Base-by-base conservation (phyloP, 2,113 vertebrate species). In the Cettia cetti region DNA sequence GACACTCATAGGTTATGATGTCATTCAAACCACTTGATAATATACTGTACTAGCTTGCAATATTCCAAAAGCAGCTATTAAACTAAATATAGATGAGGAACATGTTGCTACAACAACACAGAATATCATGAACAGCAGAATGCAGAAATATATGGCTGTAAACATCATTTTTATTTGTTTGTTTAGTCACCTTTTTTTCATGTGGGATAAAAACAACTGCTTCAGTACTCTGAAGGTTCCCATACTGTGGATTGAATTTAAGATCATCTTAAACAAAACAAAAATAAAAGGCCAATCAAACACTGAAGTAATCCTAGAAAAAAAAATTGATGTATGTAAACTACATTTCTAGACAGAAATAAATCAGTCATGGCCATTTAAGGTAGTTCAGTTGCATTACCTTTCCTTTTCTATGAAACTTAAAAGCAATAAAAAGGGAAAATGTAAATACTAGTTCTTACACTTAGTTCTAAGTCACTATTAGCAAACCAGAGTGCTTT, bases 31-130 rank as follows among this genome's bases (percentile, higher is more conserved):
- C 86, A 92, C 95, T 96, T 91, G 76, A 85, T 97, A 96, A 97
- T 97, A 84, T 93, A 96, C 86, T 94, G 71, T 77, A 88, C 76
- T 74, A 94, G 97, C 66, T 96, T 92, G 77, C 93, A 95, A 95
- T 93, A 89, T 90, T 97, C 92, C 86, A 97, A 97, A 97, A 96
- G 89, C 92, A 96, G 83, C 96, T 95, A 97, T 97, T 97, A 97
- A 96, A 96, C 90, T 95, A 96, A 96, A 88, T 93, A 94, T 94
- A 97, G 95, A 94, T 71, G 94, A 96, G 88, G 93, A 90, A 80
- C 74, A 87, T 90, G 93, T 97, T 97, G 94, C 82, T 86, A 91
- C 96, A 97, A 97, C 89, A 97, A 94, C 95, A 97, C 61, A 47
- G 77, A 96, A 92, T 92, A 96, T 97, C 94, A 75, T 54, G 87